Percentiles rank a stretch among this genome's conserved stretches.
Conservation (phyloP, 2,888 invertebrate species). For the Ernsta delagoae region DNA sequence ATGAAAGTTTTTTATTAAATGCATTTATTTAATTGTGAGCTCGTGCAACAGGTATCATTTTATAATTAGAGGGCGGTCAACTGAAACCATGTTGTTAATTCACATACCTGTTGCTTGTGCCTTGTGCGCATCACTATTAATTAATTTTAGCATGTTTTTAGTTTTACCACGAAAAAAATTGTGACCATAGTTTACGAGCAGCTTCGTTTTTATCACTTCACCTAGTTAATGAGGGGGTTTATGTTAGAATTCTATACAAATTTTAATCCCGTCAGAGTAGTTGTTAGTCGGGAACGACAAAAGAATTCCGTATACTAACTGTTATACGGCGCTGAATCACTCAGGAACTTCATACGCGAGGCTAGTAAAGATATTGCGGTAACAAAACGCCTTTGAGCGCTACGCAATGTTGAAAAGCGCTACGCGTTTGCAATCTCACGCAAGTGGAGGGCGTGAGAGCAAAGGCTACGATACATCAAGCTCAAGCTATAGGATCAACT, state of each 20-base stretch:
- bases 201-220: too few species aligned
- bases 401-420: conserved; percentile 1
- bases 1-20: conserved; percentile 1
- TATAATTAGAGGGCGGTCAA: conserved; percentile 23
- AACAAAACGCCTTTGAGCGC: not conserved
- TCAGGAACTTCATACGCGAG: not conserved
- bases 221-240: too few species aligned
- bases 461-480: not conserved
- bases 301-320: too few species aligned
- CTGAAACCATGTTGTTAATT: conserved; percentile 10
- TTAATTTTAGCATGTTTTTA: too few species aligned
- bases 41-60: conserved; percentile 23
- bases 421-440: not conserved
- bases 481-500: not conserved
- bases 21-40: conserved; percentile 9
- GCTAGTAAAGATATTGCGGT: not conserved
- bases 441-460: not conserved
- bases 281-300: too few species aligned
- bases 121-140: not conserved
- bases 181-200: too few species aligned
- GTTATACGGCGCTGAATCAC: too few species aligned
- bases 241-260: too few species aligned
- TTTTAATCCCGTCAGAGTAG: too few species aligned
- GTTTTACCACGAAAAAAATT: too few species aligned
- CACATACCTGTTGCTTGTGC: conserved; percentile 26